phyloP scores from a whole-genome alignment of 2,888 invertebrate species.

The Caenorhabditis virilis region DNA sequence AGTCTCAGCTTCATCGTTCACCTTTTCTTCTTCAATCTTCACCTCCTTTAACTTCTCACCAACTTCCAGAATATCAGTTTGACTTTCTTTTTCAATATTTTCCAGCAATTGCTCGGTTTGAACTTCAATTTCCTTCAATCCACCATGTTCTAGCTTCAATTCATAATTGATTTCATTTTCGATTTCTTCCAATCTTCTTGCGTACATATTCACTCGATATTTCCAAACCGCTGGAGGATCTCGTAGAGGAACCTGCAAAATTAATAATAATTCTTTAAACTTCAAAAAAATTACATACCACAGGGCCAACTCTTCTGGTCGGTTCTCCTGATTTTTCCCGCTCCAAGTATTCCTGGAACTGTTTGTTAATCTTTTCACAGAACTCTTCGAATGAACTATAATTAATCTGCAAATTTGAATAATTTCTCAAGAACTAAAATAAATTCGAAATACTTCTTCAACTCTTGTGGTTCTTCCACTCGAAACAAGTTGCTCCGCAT shows the following conservation, averaged over 20 bases:
- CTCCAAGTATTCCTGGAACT: conserved; percentile 9
- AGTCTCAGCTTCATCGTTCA: conserved; percentile 6
- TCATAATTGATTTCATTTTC: conserved; percentile 14
- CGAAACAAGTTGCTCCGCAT: conserved; percentile 19
- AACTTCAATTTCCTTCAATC: conserved; percentile 4
- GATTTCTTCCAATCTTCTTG: conserved; percentile 11
- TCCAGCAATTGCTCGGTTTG: conserved; percentile 7
- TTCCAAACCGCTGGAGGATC: conserved; percentile 25
- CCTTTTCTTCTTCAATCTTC: conserved; percentile 7
- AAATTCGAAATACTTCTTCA: neutral
- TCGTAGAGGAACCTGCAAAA: conserved; percentile 28
- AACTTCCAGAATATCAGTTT: neutral
- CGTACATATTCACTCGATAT: conserved; percentile 34
- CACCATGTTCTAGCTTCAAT: neutral
- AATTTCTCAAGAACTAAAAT: neutral
- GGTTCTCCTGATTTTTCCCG: conserved; percentile 1
- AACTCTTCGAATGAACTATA: conserved; percentile 16
- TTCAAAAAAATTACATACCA: conserved; percentile 7
- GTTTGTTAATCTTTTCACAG: conserved; percentile 3
- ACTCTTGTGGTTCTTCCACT: conserved; percentile 6
- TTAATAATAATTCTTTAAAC: neutral
- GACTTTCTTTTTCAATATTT: neutral
- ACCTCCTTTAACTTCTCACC: neutral
- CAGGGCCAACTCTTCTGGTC: conserved; percentile 22
- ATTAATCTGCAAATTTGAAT: neutral